Percentiles rank a stretch among this genome's conserved stretches.
Evolutionary conservation across 2,797 vertebrate species (phyloP).

Genomic region (Rallus crepitans): DNA sequence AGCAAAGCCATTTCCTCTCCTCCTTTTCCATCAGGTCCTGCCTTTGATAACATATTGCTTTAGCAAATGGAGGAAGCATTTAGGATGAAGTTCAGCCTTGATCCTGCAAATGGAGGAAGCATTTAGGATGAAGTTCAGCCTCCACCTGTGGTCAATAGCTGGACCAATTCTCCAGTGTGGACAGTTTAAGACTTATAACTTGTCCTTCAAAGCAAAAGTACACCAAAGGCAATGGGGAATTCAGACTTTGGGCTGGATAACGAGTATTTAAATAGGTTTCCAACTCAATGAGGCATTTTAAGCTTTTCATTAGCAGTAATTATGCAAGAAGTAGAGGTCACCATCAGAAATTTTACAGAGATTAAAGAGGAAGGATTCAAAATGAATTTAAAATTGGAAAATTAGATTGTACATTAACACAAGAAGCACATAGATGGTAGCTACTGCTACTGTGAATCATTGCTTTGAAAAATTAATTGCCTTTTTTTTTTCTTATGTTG

Average conservation of each 20-base stretch:
- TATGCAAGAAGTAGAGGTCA: slow-evolving; percentile 11
- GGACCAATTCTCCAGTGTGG: neutral
- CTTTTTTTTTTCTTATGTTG: neutral
- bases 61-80: neutral
- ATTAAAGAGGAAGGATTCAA: neutral
- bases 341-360: neutral
- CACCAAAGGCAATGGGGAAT: neutral
- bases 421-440: neutral
- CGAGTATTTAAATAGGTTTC: neutral
- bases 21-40: neutral
- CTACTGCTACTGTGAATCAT: neutral
- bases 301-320: slow-evolving; percentile 4
- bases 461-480: neutral
- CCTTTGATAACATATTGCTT: neutral
- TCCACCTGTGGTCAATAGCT: neutral
- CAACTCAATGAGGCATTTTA: neutral
- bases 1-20: neutral
- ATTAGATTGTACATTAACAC: neutral
- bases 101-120: neutral
- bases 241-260: neutral
- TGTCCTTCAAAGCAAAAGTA: neutral
- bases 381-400: neutral
- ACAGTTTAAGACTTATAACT: neutral
- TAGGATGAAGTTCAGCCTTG: neutral
- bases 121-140: neutral